These are phyloP conservation scores for Drosophila paramelanica DNA, from an alignment of 2,888 invertebrate genomes.

Conservation along the genomic window DNA sequence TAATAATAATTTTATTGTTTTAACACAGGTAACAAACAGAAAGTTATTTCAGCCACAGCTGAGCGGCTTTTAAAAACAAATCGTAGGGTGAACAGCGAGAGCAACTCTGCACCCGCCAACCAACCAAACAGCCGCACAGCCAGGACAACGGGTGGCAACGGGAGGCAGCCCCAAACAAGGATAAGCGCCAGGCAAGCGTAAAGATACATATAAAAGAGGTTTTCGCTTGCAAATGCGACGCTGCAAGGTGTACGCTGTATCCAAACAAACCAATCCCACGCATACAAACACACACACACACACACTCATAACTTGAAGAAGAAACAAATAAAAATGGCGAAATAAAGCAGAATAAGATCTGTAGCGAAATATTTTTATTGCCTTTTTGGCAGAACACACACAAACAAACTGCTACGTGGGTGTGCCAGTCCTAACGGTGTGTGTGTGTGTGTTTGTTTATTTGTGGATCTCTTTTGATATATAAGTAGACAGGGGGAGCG, in stretches of 20 bases:
- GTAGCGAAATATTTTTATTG: slow-evolving; percentile 80
- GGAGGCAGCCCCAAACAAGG: slow-evolving; percentile 48
- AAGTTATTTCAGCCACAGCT: slow-evolving; percentile 81
- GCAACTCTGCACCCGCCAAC: slow-evolving; percentile 2
- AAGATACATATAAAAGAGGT: slow-evolving; percentile 75
- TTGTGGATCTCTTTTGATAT: slow-evolving; percentile 48
- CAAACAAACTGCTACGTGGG: slow-evolving; percentile 10
- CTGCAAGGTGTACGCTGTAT: slow-evolving; percentile 47
- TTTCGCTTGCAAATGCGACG: slow-evolving; percentile 49
- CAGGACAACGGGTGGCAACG: slow-evolving; percentile 18
- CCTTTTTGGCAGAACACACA: slow-evolving; percentile 67
- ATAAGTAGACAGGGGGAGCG: slow-evolving; percentile 26
- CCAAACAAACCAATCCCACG: slow-evolving; percentile 49
- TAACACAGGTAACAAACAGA: slow-evolving; percentile 81
- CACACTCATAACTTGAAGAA: slow-evolving; percentile 53
- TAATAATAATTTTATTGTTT: slow-evolving; percentile 84
- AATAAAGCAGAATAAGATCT: slow-evolving; percentile 78
- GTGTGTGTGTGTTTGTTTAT: slow-evolving; percentile 34
- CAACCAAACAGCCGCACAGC: slow-evolving; percentile 6
- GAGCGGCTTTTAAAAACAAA: slow-evolving; percentile 81
- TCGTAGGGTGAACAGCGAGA: slow-evolving; percentile 63
- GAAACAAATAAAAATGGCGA: slow-evolving; percentile 80
- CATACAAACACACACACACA: slow-evolving; percentile 9
- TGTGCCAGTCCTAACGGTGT: slow-evolving; percentile 4
- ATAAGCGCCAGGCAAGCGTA: slow-evolving; percentile 78